Percentiles rank a stretch among this genome's conserved stretches.
Evolutionary conservation across 2,113 vertebrate species (phyloP).

Genomic region (Microtus montanus): DNA sequence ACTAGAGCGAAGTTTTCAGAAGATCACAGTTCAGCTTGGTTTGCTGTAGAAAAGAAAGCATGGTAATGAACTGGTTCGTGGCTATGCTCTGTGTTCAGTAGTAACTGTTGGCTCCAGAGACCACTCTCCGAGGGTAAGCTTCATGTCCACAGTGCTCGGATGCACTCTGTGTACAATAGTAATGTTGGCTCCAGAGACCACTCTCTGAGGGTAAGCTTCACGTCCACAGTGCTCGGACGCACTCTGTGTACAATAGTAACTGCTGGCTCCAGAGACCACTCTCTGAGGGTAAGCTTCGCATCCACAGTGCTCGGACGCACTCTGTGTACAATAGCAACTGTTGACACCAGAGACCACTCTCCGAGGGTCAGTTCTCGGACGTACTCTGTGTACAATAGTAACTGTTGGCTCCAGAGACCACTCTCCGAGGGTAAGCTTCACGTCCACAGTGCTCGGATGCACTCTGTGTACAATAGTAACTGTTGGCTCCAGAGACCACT

Average conservation of each 20-base stretch:
- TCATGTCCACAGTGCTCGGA: no score
- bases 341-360: not conserved
- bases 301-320: not conserved
- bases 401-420: not conserved
- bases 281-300: not conserved
- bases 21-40: not conserved
- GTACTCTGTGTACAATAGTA: not conserved
- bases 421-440: not conserved
- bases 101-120: not conserved
- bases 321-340: not conserved
- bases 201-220: no score
- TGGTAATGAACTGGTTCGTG: not conserved
- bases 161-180: not conserved
- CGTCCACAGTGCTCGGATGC: not conserved
- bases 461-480: not conserved
- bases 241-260: no score
- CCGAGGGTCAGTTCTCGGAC: no score
- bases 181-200: not conserved
- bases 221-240: no score
- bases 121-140: not conserved
- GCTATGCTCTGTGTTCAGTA: not conserved
- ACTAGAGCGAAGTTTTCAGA: conserved; percentile 26
- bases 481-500: not conserved
- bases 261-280: no score
- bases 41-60: not conserved